Percentiles rank a stretch among this genome's conserved stretches.
phyloP scores from a whole-genome alignment of 2,797 vertebrate genomes.

The Iguana delicatissima region DNA sequence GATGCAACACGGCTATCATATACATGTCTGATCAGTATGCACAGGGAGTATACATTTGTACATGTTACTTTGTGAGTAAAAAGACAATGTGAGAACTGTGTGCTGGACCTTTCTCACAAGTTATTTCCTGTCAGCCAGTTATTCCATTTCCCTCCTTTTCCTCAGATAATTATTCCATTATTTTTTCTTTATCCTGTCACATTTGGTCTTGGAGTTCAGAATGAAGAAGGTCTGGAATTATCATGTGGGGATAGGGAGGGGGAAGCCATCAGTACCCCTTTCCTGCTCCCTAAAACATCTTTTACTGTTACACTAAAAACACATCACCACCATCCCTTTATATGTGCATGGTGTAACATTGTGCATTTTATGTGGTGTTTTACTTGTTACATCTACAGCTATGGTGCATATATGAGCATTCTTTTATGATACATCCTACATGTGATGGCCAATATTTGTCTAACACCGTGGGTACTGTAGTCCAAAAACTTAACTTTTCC shows the following conservation, averaged over 20 bases:
- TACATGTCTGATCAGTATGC: too few species aligned
- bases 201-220: not conserved
- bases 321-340: not conserved
- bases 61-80: too few species aligned
- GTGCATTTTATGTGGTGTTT: not conserved
- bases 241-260: not conserved
- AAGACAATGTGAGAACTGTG: not conserved
- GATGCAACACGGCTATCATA: not conserved
- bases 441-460: not conserved
- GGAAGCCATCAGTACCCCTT: not conserved
- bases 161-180: too few species aligned
- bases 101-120: not conserved
- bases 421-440: not conserved
- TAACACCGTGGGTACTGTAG: too few species aligned
- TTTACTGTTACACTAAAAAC: not conserved
- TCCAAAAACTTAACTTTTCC: too few species aligned
- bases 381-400: not conserved
- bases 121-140: not conserved
- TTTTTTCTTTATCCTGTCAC: too few species aligned
- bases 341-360: not conserved
- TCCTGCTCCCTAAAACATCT: not conserved
- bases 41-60: too few species aligned
- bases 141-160: not conserved
- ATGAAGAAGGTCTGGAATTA: not conserved
- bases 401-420: not conserved